Base-by-base conservation (phyloP, 2,888 invertebrate genomes). In the Harpalus rufipes region DNA sequence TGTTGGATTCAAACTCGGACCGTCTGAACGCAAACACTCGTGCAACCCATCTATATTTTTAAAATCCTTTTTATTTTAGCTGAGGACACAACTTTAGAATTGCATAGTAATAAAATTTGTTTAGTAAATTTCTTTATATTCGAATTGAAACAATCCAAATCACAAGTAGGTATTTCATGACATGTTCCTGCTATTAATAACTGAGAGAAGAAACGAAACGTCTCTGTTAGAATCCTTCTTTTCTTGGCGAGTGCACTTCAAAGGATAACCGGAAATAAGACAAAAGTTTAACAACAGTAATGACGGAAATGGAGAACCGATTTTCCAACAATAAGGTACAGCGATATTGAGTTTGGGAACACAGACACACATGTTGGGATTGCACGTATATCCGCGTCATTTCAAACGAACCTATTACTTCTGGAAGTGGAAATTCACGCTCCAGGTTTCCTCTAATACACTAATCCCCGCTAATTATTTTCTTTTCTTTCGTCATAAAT, bases 251-350 rank as follows among this genome's bases (percentile, higher is more conserved):
- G 21, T 84, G 84, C 84, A 84, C 84, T 78, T 78, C 84, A 84
- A 84, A 84, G 78, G 84, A 84, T 84, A 84, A 78, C 78, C 78
- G 84, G 84, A 84, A 78, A 84, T 84, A 84, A 84, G 84, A 84
- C 78, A 84, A 84, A 84, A 84, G 63, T 84, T 84, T 84, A 83
- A 84, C 84, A 84, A 84, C 74, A 84, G 84, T 65, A 84, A 78
- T 84, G 78, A 78, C 84, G 84, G 84, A 84, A 84, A 84, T 84
- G 78, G 84, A 84, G 84, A 78, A 84, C 78, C 78, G 84, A 84
- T 84, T 84, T 84, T 78, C 84, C 78, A 78, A 84, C 78, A 84
- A 84, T 84, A 84, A 65, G 63, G 78, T 84, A 84, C 76, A 61
- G 44, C 44, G 76, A 84, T 84, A 84, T 84, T 76, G 76, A 84